These are phyloP conservation scores for Erinaceus europaeus DNA, from an alignment of 2,113 vertebrate species.

Conservation along the genomic window DNA sequence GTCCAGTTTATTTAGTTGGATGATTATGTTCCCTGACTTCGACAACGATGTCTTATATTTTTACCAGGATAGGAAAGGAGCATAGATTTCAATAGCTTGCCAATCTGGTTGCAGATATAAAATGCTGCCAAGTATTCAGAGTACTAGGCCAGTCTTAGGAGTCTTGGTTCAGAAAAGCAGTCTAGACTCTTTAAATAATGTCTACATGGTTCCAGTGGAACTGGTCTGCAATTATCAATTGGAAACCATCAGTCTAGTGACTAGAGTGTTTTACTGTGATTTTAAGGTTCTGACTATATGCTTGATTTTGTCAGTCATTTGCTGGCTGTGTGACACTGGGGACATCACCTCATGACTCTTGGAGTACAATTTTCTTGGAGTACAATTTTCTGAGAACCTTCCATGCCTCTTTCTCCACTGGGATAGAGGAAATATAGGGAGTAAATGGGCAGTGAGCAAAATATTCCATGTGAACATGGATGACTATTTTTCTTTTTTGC, in stretches of 20 bases:
- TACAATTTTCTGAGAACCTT: not conserved
- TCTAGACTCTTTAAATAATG: not conserved
- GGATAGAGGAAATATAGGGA: not conserved
- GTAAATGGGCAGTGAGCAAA: not conserved
- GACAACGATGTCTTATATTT: not conserved
- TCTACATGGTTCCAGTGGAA: not conserved
- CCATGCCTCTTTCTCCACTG: not conserved
- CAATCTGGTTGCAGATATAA: not conserved
- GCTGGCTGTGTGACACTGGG: not conserved
- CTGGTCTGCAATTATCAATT: not conserved
- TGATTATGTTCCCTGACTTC: not conserved
- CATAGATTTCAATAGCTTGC: not conserved
- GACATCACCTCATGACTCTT: not conserved
- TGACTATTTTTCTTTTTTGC: not conserved
- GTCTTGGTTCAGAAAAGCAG: not conserved
- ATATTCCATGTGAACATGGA: not conserved
- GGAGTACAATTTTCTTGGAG: not conserved
- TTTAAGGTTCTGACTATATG: conserved; percentile 16
- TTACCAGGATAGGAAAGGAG: not conserved
- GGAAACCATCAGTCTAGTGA: not conserved
- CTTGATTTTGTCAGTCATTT: not conserved
- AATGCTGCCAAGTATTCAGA: not conserved
- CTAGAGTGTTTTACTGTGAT: not conserved
- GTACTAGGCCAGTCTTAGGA: not conserved
- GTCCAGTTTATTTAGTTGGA: not conserved